These are phyloP conservation scores for Schizotus pectinicornis DNA, from an alignment of 2,888 invertebrate genomes.

Conservation along the genomic window DNA sequence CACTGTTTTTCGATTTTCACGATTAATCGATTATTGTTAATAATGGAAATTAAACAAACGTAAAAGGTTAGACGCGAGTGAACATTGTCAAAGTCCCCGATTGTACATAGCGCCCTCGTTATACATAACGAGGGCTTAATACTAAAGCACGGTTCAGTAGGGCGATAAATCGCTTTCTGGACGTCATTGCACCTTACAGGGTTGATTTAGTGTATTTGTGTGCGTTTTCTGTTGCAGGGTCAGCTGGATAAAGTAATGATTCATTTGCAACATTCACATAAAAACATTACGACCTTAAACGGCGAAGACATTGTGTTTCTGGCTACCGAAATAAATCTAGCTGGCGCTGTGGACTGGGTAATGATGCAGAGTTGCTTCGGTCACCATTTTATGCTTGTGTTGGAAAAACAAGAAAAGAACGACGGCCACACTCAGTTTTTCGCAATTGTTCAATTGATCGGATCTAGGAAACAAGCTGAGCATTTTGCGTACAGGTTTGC, in stretches of 20 bases:
- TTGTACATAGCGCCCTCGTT: too few relatives aligned
- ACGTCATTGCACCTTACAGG: neutral
- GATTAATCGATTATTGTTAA: too few relatives aligned
- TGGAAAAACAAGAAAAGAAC: slow-evolving; percentile 98
- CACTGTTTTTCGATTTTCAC: too few relatives aligned
- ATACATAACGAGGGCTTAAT: too few relatives aligned
- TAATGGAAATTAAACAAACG: too few relatives aligned
- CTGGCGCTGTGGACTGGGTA: slow-evolving; percentile 99
- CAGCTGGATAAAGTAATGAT: slow-evolving; percentile 98
- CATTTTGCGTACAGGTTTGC: slow-evolving; percentile 92
- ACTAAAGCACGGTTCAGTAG: too few relatives aligned
- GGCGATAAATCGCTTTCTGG: too few relatives aligned
- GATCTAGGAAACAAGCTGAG: slow-evolving; percentile 98
- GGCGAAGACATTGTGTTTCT: slow-evolving; percentile 99
- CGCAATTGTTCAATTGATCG: slow-evolving; percentile 98
- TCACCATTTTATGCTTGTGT: slow-evolving; percentile 98
- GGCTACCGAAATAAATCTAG: slow-evolving; percentile 98
- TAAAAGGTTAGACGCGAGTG: too few relatives aligned
- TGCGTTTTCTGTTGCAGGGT: slow-evolving; percentile 61
- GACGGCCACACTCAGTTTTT: slow-evolving; percentile 97
- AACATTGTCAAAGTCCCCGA: too few relatives aligned
- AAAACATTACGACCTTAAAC: slow-evolving; percentile 97
- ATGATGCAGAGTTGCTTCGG: slow-evolving; percentile 99
- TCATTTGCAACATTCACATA: slow-evolving; percentile 95
- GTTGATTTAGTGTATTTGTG: neutral